These are phyloP conservation scores for Hylaeus anthracinus DNA, from an alignment of 1,140 invertebrate genomes.

Conservation along the genomic window DNA sequence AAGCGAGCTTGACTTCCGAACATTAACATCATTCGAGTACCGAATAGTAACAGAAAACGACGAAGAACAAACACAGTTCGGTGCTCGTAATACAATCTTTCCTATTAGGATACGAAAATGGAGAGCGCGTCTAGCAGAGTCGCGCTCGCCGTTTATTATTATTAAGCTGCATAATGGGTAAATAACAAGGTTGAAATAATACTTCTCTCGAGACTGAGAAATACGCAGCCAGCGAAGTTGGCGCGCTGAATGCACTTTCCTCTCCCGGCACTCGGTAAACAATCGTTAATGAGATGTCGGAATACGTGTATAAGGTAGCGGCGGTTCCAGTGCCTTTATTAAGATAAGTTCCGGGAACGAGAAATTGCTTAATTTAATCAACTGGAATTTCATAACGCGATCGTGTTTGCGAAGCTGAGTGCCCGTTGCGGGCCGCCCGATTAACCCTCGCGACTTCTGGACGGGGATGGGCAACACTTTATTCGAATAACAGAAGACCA, in stretches of 20 bases:
- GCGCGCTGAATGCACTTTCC: background rate
- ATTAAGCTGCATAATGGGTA: background rate
- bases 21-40: background rate
- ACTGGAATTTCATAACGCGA: background rate
- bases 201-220: background rate
- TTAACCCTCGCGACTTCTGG: too few species aligned
- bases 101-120: conserved; percentile 14
- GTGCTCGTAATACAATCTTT: background rate
- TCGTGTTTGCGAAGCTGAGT: background rate
- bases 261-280: conserved; percentile 10
- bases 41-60: background rate
- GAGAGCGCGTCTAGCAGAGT: background rate
- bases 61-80: conserved; percentile 4
- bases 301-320: background rate
- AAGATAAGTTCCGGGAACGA: background rate
- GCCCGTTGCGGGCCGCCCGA: background rate
- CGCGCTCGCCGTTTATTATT: conserved; percentile 5
- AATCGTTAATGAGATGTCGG: conserved; percentile 18
- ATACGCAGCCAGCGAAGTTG: background rate
- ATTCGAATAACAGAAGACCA: background rate
- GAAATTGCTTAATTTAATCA: conserved; percentile 24
- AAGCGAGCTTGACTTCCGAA: background rate
- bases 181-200: conserved; percentile 16
- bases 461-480: too few species aligned
- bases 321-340: background rate